These are phyloP conservation scores for Oscheius sp. DNA, from an alignment of 2,888 invertebrate genomes.

Conservation along the genomic window DNA sequence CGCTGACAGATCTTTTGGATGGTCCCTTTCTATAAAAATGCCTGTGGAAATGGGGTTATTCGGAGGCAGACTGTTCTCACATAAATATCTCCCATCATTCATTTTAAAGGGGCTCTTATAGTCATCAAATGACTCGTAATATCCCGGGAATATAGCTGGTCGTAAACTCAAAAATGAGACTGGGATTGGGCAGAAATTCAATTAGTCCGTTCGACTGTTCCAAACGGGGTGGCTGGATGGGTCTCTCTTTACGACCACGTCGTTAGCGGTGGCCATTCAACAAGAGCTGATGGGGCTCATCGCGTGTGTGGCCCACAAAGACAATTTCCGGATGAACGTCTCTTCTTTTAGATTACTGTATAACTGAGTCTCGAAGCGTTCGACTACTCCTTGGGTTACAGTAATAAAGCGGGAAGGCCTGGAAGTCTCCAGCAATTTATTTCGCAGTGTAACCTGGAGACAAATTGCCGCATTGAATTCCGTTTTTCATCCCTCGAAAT, in stretches of 20 bases:
- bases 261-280: conserved; percentile 28
- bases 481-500: background rate
- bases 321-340: background rate
- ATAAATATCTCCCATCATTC: too few species aligned
- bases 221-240: too few species aligned
- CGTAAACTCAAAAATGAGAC: background rate
- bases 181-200: conserved; percentile 16
- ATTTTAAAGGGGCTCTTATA: background rate
- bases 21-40: too few species aligned
- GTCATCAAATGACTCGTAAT: background rate
- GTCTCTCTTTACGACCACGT: conserved; percentile 21
- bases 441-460: conserved; percentile 3
- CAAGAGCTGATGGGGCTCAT: conserved; percentile 20
- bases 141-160: background rate
- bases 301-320: conserved; percentile 16
- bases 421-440: background rate
- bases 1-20: too few species aligned
- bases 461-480: background rate
- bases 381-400: too few species aligned
- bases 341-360: background rate
- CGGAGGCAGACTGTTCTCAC: too few species aligned
- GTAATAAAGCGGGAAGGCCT: too few species aligned
- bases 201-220: conserved; percentile 26
- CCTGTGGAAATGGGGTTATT: too few species aligned
- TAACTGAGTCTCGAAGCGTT: too few species aligned